These are phyloP conservation scores for Anguilla marmorata DNA, from an alignment of 2,797 vertebrate species.

Conservation along the genomic window DNA sequence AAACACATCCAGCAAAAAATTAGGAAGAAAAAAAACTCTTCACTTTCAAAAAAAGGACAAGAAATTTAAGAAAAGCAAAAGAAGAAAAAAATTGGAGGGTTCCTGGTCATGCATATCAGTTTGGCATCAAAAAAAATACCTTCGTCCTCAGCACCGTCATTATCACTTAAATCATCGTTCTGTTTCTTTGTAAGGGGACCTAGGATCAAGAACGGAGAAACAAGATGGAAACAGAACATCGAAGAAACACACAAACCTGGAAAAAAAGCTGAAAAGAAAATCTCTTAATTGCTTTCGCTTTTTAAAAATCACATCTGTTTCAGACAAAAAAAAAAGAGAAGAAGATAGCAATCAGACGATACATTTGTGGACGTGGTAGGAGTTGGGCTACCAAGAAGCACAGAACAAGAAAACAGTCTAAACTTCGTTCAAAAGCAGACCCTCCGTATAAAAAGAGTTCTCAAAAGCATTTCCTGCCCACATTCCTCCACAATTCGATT, in stretches of 20 bases:
- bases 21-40: conserved; percentile 89
- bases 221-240: conserved; percentile 91
- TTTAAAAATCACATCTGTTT: conserved; percentile 47
- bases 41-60: conserved; percentile 94
- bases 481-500: background rate
- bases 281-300: conserved; percentile 51
- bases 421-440: conserved; percentile 53
- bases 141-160: conserved; percentile 99
- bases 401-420: conserved; percentile 29
- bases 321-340: conserved; percentile 53
- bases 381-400: conserved; percentile 34
- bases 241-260: conserved; percentile 88
- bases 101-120: conserved; percentile 97
- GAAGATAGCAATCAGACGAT: conserved; percentile 43
- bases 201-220: conserved; percentile 98
- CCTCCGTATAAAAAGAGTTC: conserved; percentile 48
- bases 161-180: conserved; percentile 99
- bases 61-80: conserved; percentile 97
- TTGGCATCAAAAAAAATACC: conserved; percentile 97
- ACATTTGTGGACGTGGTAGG: conserved; percentile 23
- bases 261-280: conserved; percentile 80
- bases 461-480: conserved; percentile 23
- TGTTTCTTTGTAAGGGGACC: conserved; percentile 99
- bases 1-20: conserved; percentile 97
- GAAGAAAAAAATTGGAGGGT: conserved; percentile 86